Percentiles rank a stretch among this genome's conserved stretches.
phyloP scores from a whole-genome alignment of 2,113 vertebrate genomes.

The Anas platyrhynchos region DNA sequence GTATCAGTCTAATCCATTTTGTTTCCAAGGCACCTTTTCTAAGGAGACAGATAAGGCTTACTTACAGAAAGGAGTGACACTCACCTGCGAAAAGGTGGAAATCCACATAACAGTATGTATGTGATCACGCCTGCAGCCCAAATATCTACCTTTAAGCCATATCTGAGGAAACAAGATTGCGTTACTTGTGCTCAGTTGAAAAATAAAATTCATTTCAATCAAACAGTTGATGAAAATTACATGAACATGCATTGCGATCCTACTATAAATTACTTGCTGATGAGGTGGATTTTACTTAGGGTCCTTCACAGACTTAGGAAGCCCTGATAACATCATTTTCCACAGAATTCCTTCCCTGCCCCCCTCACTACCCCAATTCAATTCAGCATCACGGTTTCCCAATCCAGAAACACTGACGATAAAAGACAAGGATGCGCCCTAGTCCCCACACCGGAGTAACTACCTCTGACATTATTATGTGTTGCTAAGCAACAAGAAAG shows the following conservation, averaged over 20 bases:
- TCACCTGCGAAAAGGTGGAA: conserved; percentile 97
- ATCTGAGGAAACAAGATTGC: conserved; percentile 74
- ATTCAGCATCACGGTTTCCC: neutral
- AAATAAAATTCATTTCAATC: neutral
- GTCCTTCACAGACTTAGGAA: neutral
- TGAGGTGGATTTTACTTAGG: neutral
- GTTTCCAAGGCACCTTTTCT: neutral
- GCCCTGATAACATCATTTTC: neutral
- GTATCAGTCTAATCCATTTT: accelerated
- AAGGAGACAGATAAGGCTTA: neutral
- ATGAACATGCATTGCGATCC: neutral
- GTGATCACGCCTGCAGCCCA: conserved; percentile 99
- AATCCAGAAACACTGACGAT: neutral
- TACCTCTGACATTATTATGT: neutral
- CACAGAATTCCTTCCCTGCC: neutral
- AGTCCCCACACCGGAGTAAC: neutral
- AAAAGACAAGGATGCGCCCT: neutral
- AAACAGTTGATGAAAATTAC: neutral
- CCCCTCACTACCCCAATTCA: neutral
- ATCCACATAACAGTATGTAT: conserved; percentile 96
- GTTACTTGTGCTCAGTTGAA: neutral
- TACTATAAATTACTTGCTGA: neutral
- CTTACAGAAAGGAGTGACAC: neutral
- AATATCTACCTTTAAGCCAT: conserved; percentile 96
- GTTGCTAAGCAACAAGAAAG: conserved; percentile 50